A percentile compares a stretch with the other conserved stretches of the same genome.
Evolutionary conservation across 2,888 invertebrate species (phyloP).

Genomic region (Sylvicola cinctus): DNA sequence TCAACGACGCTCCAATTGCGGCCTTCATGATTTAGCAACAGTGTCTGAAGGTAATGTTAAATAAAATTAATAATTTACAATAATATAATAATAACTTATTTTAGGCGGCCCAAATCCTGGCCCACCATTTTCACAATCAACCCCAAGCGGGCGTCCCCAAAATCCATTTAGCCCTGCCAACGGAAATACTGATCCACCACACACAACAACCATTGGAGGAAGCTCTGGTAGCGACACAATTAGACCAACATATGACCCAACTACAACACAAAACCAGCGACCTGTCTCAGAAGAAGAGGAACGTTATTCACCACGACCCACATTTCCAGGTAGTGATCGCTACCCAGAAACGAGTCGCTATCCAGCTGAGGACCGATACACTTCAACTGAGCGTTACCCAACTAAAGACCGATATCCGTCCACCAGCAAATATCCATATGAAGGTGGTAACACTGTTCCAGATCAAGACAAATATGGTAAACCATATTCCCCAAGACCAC

Average conservation of each 20-base stretch:
- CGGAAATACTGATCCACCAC: background rate
- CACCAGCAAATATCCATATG: background rate
- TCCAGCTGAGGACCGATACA: background rate
- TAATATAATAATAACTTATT: no score
- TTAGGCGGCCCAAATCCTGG: background rate
- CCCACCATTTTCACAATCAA: background rate
- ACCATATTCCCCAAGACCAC: no score
- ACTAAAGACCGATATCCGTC: background rate
- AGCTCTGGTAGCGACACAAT: no score
- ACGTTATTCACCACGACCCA: background rate
- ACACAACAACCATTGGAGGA: background rate
- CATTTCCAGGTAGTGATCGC: background rate
- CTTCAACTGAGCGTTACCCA: background rate
- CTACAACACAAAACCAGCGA: no score
- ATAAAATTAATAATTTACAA: no score
- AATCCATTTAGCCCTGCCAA: slow-evolving; percentile 1
- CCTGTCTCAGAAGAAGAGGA: no score
- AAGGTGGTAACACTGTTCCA: slow-evolving; percentile 3
- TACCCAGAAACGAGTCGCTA: background rate
- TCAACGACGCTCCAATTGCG: slow-evolving; percentile 31
- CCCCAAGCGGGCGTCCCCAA: background rate
- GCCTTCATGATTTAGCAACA: slow-evolving; percentile 18
- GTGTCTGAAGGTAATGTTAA: no score
- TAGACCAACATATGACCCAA: no score
- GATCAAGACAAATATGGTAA: slow-evolving; percentile 1